Evolutionary conservation across 2,797 vertebrate species (phyloP), one percentile per base, ranked within the genome.

Genomic region (Catamblyrhynchus diadema): DNA sequence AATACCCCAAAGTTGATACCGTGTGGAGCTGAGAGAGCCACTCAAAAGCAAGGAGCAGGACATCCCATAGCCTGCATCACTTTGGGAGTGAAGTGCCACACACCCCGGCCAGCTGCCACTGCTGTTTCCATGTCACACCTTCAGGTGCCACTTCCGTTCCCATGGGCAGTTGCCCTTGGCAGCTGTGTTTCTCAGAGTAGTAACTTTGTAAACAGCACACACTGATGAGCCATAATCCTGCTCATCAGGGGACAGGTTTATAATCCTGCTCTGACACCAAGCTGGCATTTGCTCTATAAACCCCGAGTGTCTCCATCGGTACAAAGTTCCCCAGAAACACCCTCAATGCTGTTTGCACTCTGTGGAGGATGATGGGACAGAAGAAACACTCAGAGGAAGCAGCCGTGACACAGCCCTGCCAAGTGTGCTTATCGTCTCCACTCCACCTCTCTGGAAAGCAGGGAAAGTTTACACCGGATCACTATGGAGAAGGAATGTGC

Each of bases 401-500:
- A 32, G 45, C 35, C 2, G 0, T 78, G 93, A 95, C 57, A 1
- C 57, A 81, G 28, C 30, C 35, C 64, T 67, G 71, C 79, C 27
- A 10, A 89, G 47, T 0, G 19, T 44, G 12, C 21, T 85, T 91
- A 89, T 70, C 2, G 0, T 32, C 25, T 54, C 32, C 5, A 2
- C 81, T 44, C 44, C 86, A 66, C 71, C 91, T 77, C 81, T 57
- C 39, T 69, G 81, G 50, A 81, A 90, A 78, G 41, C 45, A 73
- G 64, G 35, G 69, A 87, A 95, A 88, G 95, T 93, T 96, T 94
- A 94, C 23, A 0, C 18, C 2, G 1, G 27, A 94, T 95, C 59
- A 10, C 95, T 44, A 88, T 65, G 89, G 94, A 96, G 94, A 95
- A 94, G 61, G 75, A 96, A 96, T 47, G 82, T 75, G 87, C 84